phyloP scores from a whole-genome alignment of 53 echinoderm and acorn worm genomes.

The Astropecten irregularis region DNA sequence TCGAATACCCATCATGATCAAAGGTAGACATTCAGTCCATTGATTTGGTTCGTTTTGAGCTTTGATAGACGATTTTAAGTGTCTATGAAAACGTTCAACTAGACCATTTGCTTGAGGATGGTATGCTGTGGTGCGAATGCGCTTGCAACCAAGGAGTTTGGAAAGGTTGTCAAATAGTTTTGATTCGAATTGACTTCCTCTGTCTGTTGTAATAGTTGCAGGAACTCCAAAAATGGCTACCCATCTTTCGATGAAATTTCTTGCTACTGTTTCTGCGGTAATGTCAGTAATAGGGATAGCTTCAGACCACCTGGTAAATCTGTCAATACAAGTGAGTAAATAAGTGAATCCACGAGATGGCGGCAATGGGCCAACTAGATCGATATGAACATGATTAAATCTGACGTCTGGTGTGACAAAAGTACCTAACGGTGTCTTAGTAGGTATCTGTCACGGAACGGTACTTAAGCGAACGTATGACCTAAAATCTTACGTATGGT shows the following conservation, averaged over 20 bases:
- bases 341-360: constrained; percentile 40
- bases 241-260: constrained; percentile 49
- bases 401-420: constrained; percentile 37
- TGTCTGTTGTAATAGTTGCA: constrained; percentile 49
- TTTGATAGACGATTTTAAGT: constrained; percentile 26
- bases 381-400: constrained; percentile 54
- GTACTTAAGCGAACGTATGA: too few species aligned
- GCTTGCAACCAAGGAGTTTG: constrained; percentile 48
- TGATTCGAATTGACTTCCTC: constrained; percentile 68
- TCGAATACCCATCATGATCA: constrained; percentile 21
- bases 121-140: constrained; percentile 41
- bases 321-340: constrained; percentile 36
- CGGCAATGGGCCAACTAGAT: constrained; percentile 58
- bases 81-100: constrained; percentile 44
- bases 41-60: neutral
- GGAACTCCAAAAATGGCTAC: constrained; percentile 52
- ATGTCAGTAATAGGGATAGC: constrained; percentile 62
- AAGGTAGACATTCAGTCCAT: constrained; percentile 47
- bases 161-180: constrained; percentile 33
- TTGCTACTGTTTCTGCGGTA: constrained; percentile 51
- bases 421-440: constrained; percentile 35
- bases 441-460: constrained; percentile 32
- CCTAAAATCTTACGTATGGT: too few species aligned
- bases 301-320: constrained; percentile 56
- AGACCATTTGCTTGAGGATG: constrained; percentile 19